Evolutionary conservation across 1,140 invertebrate genomes (phyloP), one percentile per base, ranked within the genome.

Genomic region (Dendroctonus ponderosae): DNA sequence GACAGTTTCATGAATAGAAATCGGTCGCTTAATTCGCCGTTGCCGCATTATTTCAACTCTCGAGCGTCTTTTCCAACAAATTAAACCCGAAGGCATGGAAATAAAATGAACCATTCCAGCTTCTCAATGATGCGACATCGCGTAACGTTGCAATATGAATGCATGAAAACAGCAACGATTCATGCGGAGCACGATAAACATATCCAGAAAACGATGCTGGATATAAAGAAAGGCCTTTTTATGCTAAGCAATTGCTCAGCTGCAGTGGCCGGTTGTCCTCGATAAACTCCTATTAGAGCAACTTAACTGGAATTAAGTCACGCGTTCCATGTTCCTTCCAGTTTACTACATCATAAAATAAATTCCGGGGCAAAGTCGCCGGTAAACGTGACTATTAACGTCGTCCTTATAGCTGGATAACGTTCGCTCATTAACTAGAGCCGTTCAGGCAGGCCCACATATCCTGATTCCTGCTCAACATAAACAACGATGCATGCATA

Each of bases 1-100:
- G 26, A 26, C 26, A 26, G 26, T 44, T 14, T 37, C 50, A 63
- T 63, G 61, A 63, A 63, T 63, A 63, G 40, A 63, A 63, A 63
- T 63, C 50, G 37, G 54, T 26, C 38, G 51, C 54, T 63, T 63
- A 63, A 63, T 63, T 63, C 61, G 41, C 40, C 40, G 38, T n/a
- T 40, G 61, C 61, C 61, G 54, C 61, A 63, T 63, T 63, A 63
- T 63, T 63, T 63, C 61, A 63, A 63, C 54, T 54, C 61, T 63
- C 7, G 26, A 54, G 61, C 61, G 61, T 63, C 61, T 63, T 63
- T 63, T 63, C 61, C 61, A 63, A 63, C 61, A 53, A 63, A 63
- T 63, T 63, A 63, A 63, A 63, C 61, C 54, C 50, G 14, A 39
- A 53, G 51, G 40, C 51, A 63, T 63, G 50, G 61, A 46, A 53